Evolutionary conservation across 1,140 invertebrate species (phyloP), one percentile per base, ranked within the genome.

Genomic region (Elymnias hypermnestra): DNA sequence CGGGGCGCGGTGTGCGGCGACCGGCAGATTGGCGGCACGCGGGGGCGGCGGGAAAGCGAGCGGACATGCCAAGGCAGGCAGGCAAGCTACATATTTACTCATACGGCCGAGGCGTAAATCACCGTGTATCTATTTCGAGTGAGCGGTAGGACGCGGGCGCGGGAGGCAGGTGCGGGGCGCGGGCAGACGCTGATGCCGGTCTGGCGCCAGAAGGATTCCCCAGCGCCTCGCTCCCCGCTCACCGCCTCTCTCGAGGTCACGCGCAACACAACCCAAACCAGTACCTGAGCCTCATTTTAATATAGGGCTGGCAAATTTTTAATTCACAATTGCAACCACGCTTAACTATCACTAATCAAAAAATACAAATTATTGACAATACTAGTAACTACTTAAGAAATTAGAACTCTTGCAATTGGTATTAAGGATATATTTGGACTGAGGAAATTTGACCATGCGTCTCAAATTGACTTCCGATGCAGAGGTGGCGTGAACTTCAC

Each of bases 171-270:
- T 36, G 66, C 58, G 71, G 72, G 68, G 69, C 57, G 70, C 72
- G 68, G 63, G 69, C 71, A 83, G 79, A 83, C 79, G 70, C 63
- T 65, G 70, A 53, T 76, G 81, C 64, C 81, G 73, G 83, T 84
- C 83, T 86, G 83, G 83, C 83, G 83, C 83, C 83, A 86, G 72
- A 79, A 85, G 83, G 83, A 86, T 85, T 86, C 83, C 83, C 83
- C 83, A 83, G 74, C 79, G 72, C 77, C 71, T 72, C 73, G 60
- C 72, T 50, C 76, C 50, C 63, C 67, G 50, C 69, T 57, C 54
- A 18, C 39, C 54, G 25, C 25, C 26, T 33, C 52, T 45, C 48
- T 59, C 72, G 70, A 72, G 70, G 70, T 74, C 72, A 64, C 71
- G 63, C 63, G 65, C 70, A 63, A 70, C 70, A 64, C 55, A 63